These are phyloP conservation scores for Trilocha varians DNA, from an alignment of 2,888 invertebrate genomes.

Conservation along the genomic window DNA sequence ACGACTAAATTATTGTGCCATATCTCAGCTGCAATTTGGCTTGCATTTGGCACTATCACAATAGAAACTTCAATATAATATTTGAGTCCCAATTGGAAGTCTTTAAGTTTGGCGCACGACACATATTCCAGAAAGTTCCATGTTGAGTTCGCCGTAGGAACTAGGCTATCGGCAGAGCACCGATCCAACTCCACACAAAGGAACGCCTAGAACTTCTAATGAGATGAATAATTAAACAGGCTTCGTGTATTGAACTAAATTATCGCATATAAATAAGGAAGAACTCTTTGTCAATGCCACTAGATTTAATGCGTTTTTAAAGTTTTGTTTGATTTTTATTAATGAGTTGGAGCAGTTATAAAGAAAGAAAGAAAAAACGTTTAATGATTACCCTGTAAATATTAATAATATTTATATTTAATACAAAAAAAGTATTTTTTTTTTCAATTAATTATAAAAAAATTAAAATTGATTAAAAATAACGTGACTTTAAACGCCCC, in stretches of 20 bases:
- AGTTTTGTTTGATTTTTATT: no score
- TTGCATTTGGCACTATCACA: conserved; percentile 13
- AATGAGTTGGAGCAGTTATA: no score
- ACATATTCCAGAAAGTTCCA: conserved; percentile 48
- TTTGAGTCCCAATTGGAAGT: conserved; percentile 34
- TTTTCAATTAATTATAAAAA: no score
- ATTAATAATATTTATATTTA: no score
- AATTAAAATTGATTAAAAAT: no score
- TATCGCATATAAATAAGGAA: conserved; percentile 2
- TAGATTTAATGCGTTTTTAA: no score
- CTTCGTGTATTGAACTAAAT: conserved; percentile 19
- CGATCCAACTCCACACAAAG: conserved; percentile 45
- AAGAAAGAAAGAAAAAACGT: no score
- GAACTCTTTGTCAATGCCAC: no score
- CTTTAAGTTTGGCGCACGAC: conserved; percentile 35
- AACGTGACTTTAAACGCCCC: no score
- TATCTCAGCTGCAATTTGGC: not conserved
- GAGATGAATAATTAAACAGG: conserved; percentile 67
- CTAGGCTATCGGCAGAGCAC: conserved; percentile 56
- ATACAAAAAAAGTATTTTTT: no score
- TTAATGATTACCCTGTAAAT: no score
- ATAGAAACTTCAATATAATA: conserved; percentile 30
- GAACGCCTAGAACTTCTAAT: conserved; percentile 60
- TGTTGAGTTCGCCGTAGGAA: conserved; percentile 37
- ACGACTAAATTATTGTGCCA: not conserved